Conservation (phyloP, 2,797 vertebrate species). For the Chiroxiphia lanceolata region DNA sequence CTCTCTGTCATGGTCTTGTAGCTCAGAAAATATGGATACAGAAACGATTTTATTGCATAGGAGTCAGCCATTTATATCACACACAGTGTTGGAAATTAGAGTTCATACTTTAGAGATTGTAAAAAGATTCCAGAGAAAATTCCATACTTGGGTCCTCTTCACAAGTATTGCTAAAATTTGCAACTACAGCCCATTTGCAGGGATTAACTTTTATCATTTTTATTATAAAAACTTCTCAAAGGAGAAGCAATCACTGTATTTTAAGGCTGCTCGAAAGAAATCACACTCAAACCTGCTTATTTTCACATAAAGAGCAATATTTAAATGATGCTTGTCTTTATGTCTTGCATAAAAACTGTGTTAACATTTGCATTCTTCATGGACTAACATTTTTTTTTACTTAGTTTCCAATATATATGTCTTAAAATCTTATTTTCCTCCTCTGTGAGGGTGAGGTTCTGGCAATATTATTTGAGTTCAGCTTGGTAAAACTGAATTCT, state of each 20-base stretch:
- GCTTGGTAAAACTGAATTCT: slow-evolving; percentile 30
- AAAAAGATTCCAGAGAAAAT: not conserved
- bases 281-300: not conserved
- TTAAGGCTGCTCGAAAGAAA: slow-evolving; percentile 9
- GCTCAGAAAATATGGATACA: not conserved
- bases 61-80: not conserved
- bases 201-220: slow-evolving; percentile 18
- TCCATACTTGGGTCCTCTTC: not conserved
- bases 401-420: slow-evolving; percentile 10
- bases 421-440: slow-evolving; percentile 24
- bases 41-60: not conserved
- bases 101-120: not conserved
- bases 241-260: slow-evolving; percentile 12
- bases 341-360: not conserved
- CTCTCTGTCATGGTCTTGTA: not conserved
- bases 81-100: not conserved
- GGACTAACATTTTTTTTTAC: not conserved
- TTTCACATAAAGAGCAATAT: slow-evolving; percentile 33
- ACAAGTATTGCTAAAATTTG: not conserved
- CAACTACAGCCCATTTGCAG: not conserved
- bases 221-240: slow-evolving; percentile 24
- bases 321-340: slow-evolving; percentile 39
- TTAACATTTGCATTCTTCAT: slow-evolving; percentile 32
- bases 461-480: slow-evolving; percentile 28
- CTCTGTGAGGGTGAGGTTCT: slow-evolving; percentile 8